Base-by-base conservation (phyloP, 2,797 vertebrate genomes). In the Decapterus maruadsi region DNA sequence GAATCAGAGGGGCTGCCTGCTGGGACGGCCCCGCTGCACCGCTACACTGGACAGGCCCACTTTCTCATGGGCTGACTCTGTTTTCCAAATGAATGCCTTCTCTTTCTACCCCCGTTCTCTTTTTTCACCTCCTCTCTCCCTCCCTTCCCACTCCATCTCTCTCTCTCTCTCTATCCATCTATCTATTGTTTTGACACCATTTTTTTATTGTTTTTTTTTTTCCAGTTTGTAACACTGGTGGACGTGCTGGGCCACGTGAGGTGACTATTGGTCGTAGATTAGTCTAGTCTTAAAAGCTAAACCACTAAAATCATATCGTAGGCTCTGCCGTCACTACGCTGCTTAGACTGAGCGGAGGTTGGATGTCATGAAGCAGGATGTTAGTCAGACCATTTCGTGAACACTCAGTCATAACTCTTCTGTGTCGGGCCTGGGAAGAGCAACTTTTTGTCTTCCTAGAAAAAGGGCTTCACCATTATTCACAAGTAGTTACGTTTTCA, bases 1-100 rank as follows among this genome's bases (percentile, higher is more conserved):
- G 92, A 94, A 94, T 93, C 90, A 94, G 92, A 92, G 90, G 90
- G 91, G 90, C 86, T 86, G 91, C 93, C 93, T 93, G 93, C 93
- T 95, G 94, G 90, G 93, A 90, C 77, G 77, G 90, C 91, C 87
- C 88, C 76, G 13, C 85, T 88, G 89, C 90, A 80, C 83, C 74
- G 83, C 90, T 73, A 84, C 83, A 51, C 87, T 73, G 89, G 92
- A 91, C 92, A 92, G 90, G 87, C 90, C 92, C 82, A 88, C 84
- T 93, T 91, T 94, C 90, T 94, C 91, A 90, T 89, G 89, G 84
- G 66, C 84, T 84, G 80, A 72, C 88, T 90, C 89, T 92, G 84
- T 92, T 91, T 92, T 92, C 83, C 89, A 91, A 90, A 93, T 91
- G 84, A 92, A 92, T 91, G 83, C 82, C 77, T 82, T 53, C 83